Evolutionary conservation across 1,140 invertebrate genomes (phyloP), one percentile per base, ranked within the genome.

Genomic region (Drosophila ercepeae): DNA sequence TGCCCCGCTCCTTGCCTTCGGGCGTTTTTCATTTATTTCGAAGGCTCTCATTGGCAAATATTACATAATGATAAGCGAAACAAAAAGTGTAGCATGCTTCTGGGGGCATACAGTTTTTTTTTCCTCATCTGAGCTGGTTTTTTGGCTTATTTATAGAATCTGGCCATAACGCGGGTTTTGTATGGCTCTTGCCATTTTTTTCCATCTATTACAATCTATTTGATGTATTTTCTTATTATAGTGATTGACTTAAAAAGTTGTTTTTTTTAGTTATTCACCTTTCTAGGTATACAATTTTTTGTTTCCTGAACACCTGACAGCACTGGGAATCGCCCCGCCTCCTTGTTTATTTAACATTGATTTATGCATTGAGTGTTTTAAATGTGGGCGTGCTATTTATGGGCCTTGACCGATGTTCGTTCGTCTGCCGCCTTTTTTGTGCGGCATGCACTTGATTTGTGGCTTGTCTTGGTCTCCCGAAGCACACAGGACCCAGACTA

Each of bases 301-400:
- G 13, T 42, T 44, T 27, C 36, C 41, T 48, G 34, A 27, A 39
- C 57, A 64, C 60, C 60, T 64, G 41, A 16, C 60, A 60, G 9
- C 60, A 39, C 55, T 48, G 55, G 1, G 11, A n/a, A 13, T 11
- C 21, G 21, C 18, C 25, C 19, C 50, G 36, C 13, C 32, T 29
- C n/a, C 7, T 14, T 36, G 70, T 75, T 75, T 70, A 49, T 59
- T 88, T 61, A 48, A 54, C 79, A 73, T 79, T 84, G 81, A 84
- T 84, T 84, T 84, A 84, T 84, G 81, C 76, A 72, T 64, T 39
- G 58, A 74, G 79, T 76, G 71, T 64, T 77, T 71, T 78, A 75
- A 79, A 67, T 60, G 81, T 84, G 68, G 81, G 81, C 68, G 76
- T 74, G 64, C 71, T 79, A 71, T 79, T 79, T 79, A 79, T 79